Base-by-base conservation (phyloP, 2,888 invertebrate species). In the Acrobasis repandana region DNA sequence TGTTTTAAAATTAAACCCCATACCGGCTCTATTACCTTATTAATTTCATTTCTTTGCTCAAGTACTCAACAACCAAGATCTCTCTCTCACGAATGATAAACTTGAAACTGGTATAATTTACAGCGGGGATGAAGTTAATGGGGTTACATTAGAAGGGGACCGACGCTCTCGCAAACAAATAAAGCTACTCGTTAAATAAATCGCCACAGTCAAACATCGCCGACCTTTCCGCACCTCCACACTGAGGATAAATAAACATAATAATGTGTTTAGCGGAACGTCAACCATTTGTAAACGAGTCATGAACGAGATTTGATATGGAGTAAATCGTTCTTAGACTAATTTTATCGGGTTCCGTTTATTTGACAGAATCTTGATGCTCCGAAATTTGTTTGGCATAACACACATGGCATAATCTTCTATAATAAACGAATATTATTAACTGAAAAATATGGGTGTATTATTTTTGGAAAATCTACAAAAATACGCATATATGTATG, bases 121-220 rank as follows among this genome's bases (percentile, higher is more conserved):
- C 70, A 72, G 65, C 68, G 68, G 71, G 71, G 72, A 76, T 72
- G 74, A 75, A 82, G 82, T 81, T 85, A 86, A 86, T 83, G 80
- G 83, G 77, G 77, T 75, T 74, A 79, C 83, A 85, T 86, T 85
- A 86, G 83, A 69, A 71, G 74, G 77, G 79, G 80, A 75, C 76
- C 33, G n/a, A n/a, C n/a, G 71, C 76, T 74, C 79, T 77, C 75
- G 72, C 80, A 84, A 84, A 85, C 86, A 86, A 86, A 86, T 85
- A 85, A 85, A 84, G 82, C 80, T 78, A 80, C 82, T 86, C 85
- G 82, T 85, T 86, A 84, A 84, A 86, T 85, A 86, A 86, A 87
- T 86, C 83, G 82, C 80, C 79, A 71, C 81, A 83, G 80, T 82
- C 84, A 84, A 86, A 86, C 86, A 85, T 82, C 76, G 77, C 70